These are phyloP conservation scores for Coendou prehensilis DNA, from an alignment of 2,797 vertebrate genomes.

Conservation along the genomic window DNA sequence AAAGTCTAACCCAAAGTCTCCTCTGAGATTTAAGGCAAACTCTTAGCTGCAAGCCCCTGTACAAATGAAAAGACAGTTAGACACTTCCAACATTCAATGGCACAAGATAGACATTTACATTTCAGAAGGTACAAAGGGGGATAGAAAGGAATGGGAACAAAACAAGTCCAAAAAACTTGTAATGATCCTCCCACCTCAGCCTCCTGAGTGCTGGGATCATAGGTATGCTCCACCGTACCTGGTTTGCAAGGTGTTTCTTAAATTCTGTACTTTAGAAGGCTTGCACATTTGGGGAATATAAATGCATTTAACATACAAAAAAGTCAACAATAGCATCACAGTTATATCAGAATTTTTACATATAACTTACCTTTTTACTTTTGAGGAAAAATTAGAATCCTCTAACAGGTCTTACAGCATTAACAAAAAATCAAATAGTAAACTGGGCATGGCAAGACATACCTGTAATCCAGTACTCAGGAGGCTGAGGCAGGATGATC, in stretches of 20 bases:
- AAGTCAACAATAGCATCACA: not conserved
- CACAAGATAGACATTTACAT: not conserved
- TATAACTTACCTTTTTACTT: not conserved
- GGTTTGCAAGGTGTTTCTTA: not conserved
- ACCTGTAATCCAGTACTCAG: not conserved
- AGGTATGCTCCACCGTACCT: not conserved
- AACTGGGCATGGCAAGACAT: not conserved
- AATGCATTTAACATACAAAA: not conserved
- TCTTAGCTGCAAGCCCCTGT: not conserved
- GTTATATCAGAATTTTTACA: not conserved
- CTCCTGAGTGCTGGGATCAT: too few relatives aligned
- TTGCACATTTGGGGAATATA: not conserved
- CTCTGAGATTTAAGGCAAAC: not conserved
- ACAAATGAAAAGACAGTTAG: not conserved
- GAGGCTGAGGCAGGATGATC: not conserved
- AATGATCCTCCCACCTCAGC: not conserved
- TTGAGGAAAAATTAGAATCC: not conserved
- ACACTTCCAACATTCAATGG: not conserved
- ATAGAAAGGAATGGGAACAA: not conserved
- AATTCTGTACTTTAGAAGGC: not conserved
- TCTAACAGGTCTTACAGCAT: not conserved
- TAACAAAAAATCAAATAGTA: not conserved
- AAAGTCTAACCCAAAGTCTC: not conserved
- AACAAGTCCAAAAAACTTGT: not conserved
- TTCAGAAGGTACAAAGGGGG: not conserved